Conservation (phyloP, 2,888 invertebrate genomes). For the Myathropa florea region DNA sequence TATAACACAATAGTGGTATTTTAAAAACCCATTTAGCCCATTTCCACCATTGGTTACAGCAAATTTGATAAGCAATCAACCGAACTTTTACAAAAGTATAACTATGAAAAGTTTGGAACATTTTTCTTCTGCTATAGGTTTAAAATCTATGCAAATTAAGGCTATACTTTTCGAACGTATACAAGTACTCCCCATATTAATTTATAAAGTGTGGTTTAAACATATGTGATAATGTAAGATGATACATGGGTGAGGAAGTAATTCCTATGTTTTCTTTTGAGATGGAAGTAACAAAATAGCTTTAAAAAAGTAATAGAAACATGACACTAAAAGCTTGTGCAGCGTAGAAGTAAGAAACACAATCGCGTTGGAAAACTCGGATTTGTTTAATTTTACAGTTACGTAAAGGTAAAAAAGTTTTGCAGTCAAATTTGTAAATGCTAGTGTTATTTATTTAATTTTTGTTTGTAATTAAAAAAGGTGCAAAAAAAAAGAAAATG, state of each 20-base stretch:
- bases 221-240: background rate
- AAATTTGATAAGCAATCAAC: too few relatives aligned
- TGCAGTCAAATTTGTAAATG: background rate
- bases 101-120: too few relatives aligned
- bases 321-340: background rate
- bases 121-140: background rate
- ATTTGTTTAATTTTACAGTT: background rate
- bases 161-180: background rate
- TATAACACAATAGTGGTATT: too few relatives aligned
- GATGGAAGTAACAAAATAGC: background rate
- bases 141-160: background rate
- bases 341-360: background rate
- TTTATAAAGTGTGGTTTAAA: background rate
- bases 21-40: too few relatives aligned
- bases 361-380: background rate
- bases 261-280: background rate
- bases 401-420: background rate
- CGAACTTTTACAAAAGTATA: too few relatives aligned
- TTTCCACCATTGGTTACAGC: too few relatives aligned
- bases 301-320: background rate
- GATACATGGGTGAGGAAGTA: background rate
- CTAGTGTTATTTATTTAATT: slow-evolving; percentile 21
- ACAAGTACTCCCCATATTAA: too few relatives aligned
- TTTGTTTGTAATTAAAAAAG: slow-evolving; percentile 29
- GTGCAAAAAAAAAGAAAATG: slow-evolving; percentile 16